Percentiles rank a stretch among this genome's conserved stretches.
Evolutionary conservation across 2,888 invertebrate species (phyloP).

Genomic region (Lysandra coridon): DNA sequence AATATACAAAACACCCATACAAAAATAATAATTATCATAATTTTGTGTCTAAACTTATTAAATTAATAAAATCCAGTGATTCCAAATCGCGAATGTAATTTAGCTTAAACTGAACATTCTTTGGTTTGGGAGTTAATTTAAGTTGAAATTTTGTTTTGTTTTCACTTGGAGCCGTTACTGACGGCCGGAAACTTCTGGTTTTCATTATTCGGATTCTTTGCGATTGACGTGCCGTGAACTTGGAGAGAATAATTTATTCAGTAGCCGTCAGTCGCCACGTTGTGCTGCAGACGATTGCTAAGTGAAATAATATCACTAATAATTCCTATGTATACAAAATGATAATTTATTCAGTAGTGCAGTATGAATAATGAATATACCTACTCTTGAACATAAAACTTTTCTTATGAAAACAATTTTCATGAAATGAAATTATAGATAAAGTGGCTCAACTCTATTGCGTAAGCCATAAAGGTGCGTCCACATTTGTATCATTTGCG

Average conservation of each 20-base stretch:
- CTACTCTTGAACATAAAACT: too few species aligned
- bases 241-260: conserved; percentile 2
- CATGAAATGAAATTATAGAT: too few species aligned
- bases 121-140: conserved; percentile 40
- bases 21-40: too few species aligned
- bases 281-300: background rate
- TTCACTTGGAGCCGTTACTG: conserved; percentile 36
- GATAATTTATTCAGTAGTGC: too few species aligned
- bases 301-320: background rate
- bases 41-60: too few species aligned
- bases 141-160: conserved; percentile 45
- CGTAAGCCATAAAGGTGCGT: too few species aligned
- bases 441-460: too few species aligned
- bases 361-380: too few species aligned
- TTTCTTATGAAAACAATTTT: too few species aligned
- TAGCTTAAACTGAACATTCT: conserved; percentile 33
- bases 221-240: conserved; percentile 33
- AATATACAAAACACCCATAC: too few species aligned
- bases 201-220: conserved; percentile 36
- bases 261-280: background rate
- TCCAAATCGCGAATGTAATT: conserved; percentile 12
- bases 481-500: too few species aligned
- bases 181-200: conserved; percentile 34
- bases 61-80: conserved; percentile 1
- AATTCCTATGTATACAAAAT: too few species aligned